phyloP scores from a whole-genome alignment of 2,113 vertebrate species.

The Mustelus asterias region DNA sequence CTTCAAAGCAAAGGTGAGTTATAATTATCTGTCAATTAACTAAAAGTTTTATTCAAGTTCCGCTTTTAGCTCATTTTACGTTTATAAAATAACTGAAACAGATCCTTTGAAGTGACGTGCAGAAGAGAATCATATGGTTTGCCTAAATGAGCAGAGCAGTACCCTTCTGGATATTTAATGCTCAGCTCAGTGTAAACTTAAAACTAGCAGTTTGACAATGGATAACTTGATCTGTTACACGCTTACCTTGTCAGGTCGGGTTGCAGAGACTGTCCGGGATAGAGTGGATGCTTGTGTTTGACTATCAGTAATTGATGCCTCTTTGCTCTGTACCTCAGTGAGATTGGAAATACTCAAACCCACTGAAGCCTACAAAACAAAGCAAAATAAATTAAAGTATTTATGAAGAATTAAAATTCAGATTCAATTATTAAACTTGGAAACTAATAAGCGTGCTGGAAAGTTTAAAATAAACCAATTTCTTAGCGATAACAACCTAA shows the following conservation, averaged over 20 bases:
- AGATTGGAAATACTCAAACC: constrained; percentile 40
- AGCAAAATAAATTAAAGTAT: neutral
- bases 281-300: neutral
- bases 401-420: neutral
- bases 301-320: constrained; percentile 34
- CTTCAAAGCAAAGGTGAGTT: neutral
- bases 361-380: neutral
- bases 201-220: constrained; percentile 40
- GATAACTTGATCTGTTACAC: constrained; percentile 37
- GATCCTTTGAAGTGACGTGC: neutral
- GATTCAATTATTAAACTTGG: neutral
- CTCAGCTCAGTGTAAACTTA: constrained; percentile 42
- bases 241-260: constrained; percentile 32
- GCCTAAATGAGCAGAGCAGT: neutral
- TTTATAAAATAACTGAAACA: constrained; percentile 2
- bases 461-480: neutral
- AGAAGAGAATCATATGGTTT: neutral
- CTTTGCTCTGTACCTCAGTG: constrained; percentile 31
- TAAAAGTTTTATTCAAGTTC: neutral
- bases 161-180: constrained; percentile 42
- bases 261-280: constrained; percentile 35
- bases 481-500: neutral
- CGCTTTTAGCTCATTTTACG: neutral
- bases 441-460: neutral
- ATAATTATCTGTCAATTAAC: neutral